These are phyloP conservation scores for Stegophylla sp. DNA, from an alignment of 2,888 invertebrate genomes.

Conservation along the genomic window DNA sequence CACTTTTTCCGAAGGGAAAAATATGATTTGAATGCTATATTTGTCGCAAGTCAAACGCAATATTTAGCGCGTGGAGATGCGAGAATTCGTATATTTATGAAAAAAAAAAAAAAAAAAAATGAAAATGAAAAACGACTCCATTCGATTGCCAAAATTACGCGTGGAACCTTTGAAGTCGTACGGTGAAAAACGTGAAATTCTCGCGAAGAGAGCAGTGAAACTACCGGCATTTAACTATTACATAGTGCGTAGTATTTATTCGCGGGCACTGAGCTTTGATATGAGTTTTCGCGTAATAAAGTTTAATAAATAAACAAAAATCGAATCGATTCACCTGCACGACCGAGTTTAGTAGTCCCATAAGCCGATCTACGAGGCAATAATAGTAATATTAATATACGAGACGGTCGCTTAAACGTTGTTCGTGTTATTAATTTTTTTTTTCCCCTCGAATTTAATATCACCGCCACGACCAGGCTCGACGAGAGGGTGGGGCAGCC, in stretches of 20 bases:
- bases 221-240: too few relatives aligned
- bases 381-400: neutral
- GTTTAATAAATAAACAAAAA: constrained; percentile 2
- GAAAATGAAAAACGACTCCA: neutral
- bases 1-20: too few relatives aligned
- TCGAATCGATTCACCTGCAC: constrained; percentile 1
- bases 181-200: neutral
- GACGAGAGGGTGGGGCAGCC: too few relatives aligned
- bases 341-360: neutral
- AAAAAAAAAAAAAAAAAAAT: neutral
- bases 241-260: too few relatives aligned
- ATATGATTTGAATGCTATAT: too few relatives aligned
- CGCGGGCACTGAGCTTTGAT: neutral
- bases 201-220: neutral
- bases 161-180: neutral
- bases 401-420: neutral
- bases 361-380: neutral
- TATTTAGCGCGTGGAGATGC: neutral
- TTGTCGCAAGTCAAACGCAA: neutral
- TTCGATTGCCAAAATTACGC: constrained; percentile 18
- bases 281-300: neutral
- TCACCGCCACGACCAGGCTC: too few relatives aligned
- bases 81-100: neutral
- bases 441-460: constrained; percentile 20
- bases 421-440: neutral